Evolutionary conservation across 2,113 vertebrate genomes (phyloP), one percentile per base, ranked within the genome.

Genomic region (Paraplagusia blochii): DNA sequence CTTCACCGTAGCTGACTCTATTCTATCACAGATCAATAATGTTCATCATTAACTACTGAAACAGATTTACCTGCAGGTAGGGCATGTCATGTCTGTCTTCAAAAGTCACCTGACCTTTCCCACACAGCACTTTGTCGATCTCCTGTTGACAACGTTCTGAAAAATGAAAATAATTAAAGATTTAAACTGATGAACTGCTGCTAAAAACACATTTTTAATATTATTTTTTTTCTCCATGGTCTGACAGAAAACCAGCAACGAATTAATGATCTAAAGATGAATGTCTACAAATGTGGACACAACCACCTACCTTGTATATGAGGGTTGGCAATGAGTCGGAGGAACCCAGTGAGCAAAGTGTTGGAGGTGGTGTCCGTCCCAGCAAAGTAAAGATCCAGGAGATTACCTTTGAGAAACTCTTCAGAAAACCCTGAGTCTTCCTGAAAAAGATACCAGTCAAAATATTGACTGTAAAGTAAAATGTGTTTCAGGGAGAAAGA

Each of bases 301-400:
- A 33, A 34, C 9, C 10, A 9, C 33, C 2, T 50, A 83, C 81
- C 83, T 73, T 87, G 85, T 47, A 87, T 19, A 10, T 81, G 69
- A 16, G 79, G 74, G 53, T 76, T 16, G 34, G 46, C 69, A 19
- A 54, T 58, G 8, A 87, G 53, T 52, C 84, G 79, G 14, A 86
- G 82, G 50, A 87, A 80, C n/a, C 40, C 80, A 11, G 76, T 81
- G 2, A 88, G 82, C 14, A 88, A 65, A 1, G 84, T 85, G 78
- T 87, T 88, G 53, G 85, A 87, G 0, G 85, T 86, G 0, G 84
- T 88, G 76, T 88, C 85, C 16, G 87, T 88, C 14, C 82, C 87
- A 44, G 84, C 87, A 46, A 87, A 38, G 42, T 86, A 57, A 59
- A 88, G 44, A 56, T 88, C 87, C 1, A 88, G n/a, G 35, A 22